Evolutionary conservation across 2,797 vertebrate species (phyloP), one percentile per base, ranked within the genome.

Genomic region (Malacoraja senta): DNA sequence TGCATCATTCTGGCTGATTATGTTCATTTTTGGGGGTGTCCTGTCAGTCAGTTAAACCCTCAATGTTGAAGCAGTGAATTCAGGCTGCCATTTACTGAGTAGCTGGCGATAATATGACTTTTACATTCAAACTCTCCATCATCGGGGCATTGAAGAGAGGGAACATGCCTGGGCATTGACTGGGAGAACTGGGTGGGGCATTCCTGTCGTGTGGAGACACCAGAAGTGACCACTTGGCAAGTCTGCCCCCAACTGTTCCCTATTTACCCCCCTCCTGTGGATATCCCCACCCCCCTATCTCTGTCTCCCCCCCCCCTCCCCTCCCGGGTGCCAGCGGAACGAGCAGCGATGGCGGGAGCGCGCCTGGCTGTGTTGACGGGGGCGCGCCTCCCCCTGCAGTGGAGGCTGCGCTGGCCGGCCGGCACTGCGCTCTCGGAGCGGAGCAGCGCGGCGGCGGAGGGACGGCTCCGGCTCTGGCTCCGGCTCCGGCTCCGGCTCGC

Each of bases 311-410:
- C 6, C 8, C 24, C 76, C 76, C 24, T 78, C 76, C 76, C n/a
- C 21, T 29, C 65, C 44, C 44, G 44, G 44, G n/a, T 19, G 4
- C 26, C 21, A 38, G 79, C 15, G 1, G n/a, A 32, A 21, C 26
- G n/a, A 44, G 79, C 15, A 71, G 92, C 15, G 93, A 32, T 9
- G 29, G 76, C 77, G 63, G 8, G 63, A 58, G 84, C 86, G 79
- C 53, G 24, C 26, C 53, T 74, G 58, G 13, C 44, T 53, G 44
- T 44, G 44, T 7, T 53, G 44, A 6, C 93, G 88, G 90, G 90
- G 38, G 17, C 94, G 79, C 21, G 93, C 3, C 68, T 93, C 53
- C n/a, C 65, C 93, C 93, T 93, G 93, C 94, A 53, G 94, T 94
- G 93, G 94, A 93, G 94, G 79, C 93, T 83, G 44, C 61, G 8